Evolutionary conservation across 2,888 invertebrate species (phyloP), one percentile per base, ranked within the genome.

Genomic region (Phortica magna): DNA sequence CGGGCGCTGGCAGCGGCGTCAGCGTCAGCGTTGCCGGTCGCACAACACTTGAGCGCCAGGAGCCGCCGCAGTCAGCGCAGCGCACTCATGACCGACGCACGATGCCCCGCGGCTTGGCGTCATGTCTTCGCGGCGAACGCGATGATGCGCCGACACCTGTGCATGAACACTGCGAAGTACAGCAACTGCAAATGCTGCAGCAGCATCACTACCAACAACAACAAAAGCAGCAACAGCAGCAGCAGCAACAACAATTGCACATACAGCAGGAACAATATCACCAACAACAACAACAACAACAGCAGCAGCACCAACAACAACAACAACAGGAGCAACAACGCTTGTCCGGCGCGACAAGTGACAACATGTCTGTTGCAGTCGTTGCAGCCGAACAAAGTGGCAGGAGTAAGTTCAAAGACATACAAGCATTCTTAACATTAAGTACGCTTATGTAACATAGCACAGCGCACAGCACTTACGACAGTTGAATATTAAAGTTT

Each of bases 71-170:
- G 31, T 61, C 64, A 12, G 39, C 55, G 5, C 10, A 31, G 14
- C 59, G 70, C n/a, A 14, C 61, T 17, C 74, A 53, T 19, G 65
- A 75, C 39, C 87, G 89, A 70, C 88, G 90, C 65, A 90, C 91
- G 43, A 90, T 91, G 79, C 92, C 92, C 17, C 89, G 92, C 75
- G 91, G 92, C 75, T 83, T 92, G 74, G 87, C 92, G 73, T 92
- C 92, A 75, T 92, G 92, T 83, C 81, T 92, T 79, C 88, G 92
- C 64, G 92, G 92, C 74, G 92, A 92, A 84, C 90, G 91, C 73
- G 92, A 92, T 82, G 92, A 92, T 75, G 86, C 86, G 2, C 85
- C 88, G 42, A 85, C 85, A 7, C 85, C 85, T 78, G 79, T 87
- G 1, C 85, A 85, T n/a, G 84, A 87, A 14, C 80, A 80, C 68